Evolutionary conservation across 2,797 vertebrate genomes (phyloP).

Genomic region (Malurus splendens): DNA sequence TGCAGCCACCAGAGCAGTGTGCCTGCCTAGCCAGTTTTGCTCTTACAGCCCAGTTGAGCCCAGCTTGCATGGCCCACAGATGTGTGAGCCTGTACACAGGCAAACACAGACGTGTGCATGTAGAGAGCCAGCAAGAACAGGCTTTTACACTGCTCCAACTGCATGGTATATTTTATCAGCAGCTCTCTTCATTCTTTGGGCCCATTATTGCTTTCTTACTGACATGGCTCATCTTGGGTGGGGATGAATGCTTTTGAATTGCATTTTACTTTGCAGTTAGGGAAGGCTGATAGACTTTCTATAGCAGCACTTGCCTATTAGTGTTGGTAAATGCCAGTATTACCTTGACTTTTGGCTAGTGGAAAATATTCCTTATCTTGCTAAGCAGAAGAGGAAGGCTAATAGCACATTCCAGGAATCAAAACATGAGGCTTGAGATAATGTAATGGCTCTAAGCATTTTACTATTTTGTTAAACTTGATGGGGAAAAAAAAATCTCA

Average conservation of each 20-base stretch:
- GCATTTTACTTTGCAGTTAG: not conserved
- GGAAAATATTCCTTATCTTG: conserved; percentile 4
- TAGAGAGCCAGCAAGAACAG: not conserved
- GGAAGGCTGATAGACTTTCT: not conserved
- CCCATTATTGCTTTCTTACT: not conserved
- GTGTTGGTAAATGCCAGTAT: not conserved
- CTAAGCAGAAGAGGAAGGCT: not conserved
- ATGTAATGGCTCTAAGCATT: not conserved
- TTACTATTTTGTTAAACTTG: not conserved
- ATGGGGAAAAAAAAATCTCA: not conserved
- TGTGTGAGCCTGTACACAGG: not conserved
- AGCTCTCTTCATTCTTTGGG: not conserved
- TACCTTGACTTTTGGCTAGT: not conserved
- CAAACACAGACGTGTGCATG: accelerated
- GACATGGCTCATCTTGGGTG: not conserved
- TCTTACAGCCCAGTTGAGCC: not conserved
- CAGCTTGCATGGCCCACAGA: not conserved
- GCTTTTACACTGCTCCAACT: not conserved
- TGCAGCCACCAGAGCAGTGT: not conserved
- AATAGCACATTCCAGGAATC: not conserved
- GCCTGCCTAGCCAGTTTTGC: not conserved
- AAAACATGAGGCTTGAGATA: not conserved
- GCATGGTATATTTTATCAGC: not conserved
- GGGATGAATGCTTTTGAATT: not conserved
- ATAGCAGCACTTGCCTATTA: not conserved